Base-by-base conservation (phyloP, 2,797 vertebrate genomes). In the Sebastes kiyomatsui region DNA sequence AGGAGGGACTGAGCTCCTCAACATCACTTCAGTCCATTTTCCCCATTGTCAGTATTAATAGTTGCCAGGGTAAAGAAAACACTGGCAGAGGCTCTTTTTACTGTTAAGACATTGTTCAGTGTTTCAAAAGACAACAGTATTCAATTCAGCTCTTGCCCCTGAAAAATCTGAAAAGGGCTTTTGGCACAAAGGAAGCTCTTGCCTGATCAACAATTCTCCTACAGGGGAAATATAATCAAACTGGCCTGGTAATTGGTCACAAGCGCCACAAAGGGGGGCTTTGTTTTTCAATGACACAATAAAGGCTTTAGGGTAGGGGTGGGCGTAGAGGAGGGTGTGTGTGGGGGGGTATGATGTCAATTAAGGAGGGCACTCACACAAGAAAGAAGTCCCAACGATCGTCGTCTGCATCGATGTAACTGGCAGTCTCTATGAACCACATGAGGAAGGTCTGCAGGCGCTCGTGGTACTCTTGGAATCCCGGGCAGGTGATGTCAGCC, bases 51-150 rank as follows among this genome's bases (percentile, higher is more conserved):
- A 93, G 95, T 93, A 96, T 98, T 97, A 99, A 99, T 99, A 98
- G 97, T 97, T 98, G 97, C 97, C 97, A 97, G 97, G 96, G 97
- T 97, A 99, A 99, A 99, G 97, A 99, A 99, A 99, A 99, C 97
- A 99, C 96, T 97, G 97, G 97, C 97, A 97, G 98, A 99, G 97
- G 97, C 98, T 99, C 97, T 97, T 98, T 99, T 99, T 97, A 98
- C 97, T 97, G 97, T 98, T 98, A 97, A 93, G 97, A 97, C 96
- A 97, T 98, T 97, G 98, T 99, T 98, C 98, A 97, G 92, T 94
- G 95, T 96, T 96, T 97, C 96, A 98, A 97, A 97, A 96, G 98
- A 99, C 97, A 99, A 99, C 97, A 98, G 97, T 94, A 96, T 98
- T 99, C 98, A 98, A 99, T 98, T 98, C 97, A 96, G 96, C 95